Conservation (phyloP, 1,140 invertebrate genomes). For the Solen grandis region DNA sequence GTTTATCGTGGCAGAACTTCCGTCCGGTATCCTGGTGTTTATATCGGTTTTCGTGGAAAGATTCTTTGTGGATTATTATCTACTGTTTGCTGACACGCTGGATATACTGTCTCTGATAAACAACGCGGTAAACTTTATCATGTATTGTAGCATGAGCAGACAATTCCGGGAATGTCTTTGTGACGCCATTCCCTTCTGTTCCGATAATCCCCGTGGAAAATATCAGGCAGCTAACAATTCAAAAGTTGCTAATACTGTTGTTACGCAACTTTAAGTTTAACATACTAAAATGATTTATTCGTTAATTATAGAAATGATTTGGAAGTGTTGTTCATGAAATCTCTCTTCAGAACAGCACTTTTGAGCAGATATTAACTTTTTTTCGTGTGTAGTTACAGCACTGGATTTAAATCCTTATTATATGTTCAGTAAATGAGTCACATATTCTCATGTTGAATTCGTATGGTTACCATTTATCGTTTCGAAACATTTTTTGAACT, state of each 20-base stretch:
- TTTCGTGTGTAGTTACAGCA: too few relatives aligned
- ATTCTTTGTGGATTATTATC: slow-evolving; percentile 79
- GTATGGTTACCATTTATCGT: too few relatives aligned
- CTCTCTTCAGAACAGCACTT: too few relatives aligned
- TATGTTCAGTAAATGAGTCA: too few relatives aligned
- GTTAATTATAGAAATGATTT: too few relatives aligned
- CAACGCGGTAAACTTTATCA: slow-evolving; percentile 94
- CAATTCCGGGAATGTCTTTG: slow-evolving; percentile 93
- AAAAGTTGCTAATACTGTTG: neutral
- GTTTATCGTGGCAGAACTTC: slow-evolving; percentile 93
- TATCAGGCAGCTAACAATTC: neutral
- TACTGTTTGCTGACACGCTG: slow-evolving; percentile 91
- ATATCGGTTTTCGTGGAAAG: slow-evolving; percentile 67
- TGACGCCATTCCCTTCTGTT: slow-evolving; percentile 41
- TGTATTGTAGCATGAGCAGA: slow-evolving; percentile 96
- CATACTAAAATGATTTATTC: too few relatives aligned
- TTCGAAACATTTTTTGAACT: too few relatives aligned
- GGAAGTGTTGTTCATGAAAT: too few relatives aligned
- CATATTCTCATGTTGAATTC: too few relatives aligned
- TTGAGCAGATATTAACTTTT: too few relatives aligned
- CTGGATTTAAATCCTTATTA: too few relatives aligned
- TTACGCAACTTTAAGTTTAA: too few relatives aligned
- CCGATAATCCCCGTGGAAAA: neutral
- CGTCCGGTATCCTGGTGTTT: slow-evolving; percentile 82
- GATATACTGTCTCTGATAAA: slow-evolving; percentile 95